phyloP scores from a whole-genome alignment of 2,888 invertebrate genomes.

The Xylophagus ater region DNA sequence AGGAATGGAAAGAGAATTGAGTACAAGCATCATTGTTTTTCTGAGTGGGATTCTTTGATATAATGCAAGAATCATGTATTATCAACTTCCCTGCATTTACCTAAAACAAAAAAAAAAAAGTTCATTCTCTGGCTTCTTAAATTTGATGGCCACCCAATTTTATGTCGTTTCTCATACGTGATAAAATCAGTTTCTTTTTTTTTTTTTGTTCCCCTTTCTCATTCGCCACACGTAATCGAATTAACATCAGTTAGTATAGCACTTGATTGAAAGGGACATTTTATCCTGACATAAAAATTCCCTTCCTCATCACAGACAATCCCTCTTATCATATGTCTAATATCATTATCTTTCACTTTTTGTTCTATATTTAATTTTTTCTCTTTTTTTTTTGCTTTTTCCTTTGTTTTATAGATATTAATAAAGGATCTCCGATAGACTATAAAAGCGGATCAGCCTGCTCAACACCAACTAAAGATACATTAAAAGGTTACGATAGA shows the following conservation, averaged over 20 bases:
- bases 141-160: background rate
- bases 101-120: too few species aligned
- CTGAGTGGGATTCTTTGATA: background rate
- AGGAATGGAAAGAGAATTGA: too few species aligned
- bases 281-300: constrained; percentile 5
- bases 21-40: too few species aligned
- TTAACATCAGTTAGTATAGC: constrained; percentile 31
- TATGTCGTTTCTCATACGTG: background rate
- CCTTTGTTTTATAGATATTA: constrained; percentile 57
- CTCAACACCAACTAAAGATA: constrained; percentile 75
- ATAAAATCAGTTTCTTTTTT: too few species aligned
- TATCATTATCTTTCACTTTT: too few species aligned
- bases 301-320: too few species aligned
- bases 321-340: too few species aligned
- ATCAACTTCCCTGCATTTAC: constrained; percentile 3
- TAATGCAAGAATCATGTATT: constrained; percentile 12
- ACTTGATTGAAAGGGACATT: constrained; percentile 21
- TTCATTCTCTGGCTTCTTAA: too few species aligned
- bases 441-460: constrained; percentile 77
- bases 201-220: constrained; percentile 3
- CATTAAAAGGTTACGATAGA: constrained; percentile 47
- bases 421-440: constrained; percentile 80
- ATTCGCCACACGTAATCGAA: constrained; percentile 31
- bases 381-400: constrained; percentile 11
- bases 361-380: constrained; percentile 3